Conservation (phyloP, 2,797 vertebrate genomes). For the Premnoplex brunnescens region DNA sequence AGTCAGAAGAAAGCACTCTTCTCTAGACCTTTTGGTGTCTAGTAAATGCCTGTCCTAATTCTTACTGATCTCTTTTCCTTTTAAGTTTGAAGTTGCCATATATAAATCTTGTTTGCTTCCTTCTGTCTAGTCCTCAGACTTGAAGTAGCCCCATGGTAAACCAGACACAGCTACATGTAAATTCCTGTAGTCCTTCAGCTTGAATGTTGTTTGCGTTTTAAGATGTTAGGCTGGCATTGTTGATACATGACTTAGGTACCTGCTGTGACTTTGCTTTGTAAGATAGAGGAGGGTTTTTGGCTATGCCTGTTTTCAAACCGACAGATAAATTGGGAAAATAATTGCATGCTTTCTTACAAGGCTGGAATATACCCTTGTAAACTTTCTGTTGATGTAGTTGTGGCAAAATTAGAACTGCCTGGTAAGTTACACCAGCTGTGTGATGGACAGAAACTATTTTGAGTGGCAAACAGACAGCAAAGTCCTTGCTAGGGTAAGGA, state of each 20-base stretch:
- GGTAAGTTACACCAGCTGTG: neutral
- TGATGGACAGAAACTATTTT: neutral
- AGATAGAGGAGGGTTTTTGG: neutral
- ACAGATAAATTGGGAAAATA: slow-evolving; percentile 24
- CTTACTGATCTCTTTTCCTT: neutral
- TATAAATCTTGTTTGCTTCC: neutral
- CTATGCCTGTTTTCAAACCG: neutral
- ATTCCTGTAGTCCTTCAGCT: neutral
- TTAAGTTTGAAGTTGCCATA: neutral
- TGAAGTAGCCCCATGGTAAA: neutral
- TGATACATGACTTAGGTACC: neutral
- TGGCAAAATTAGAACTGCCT: neutral
- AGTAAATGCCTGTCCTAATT: neutral
- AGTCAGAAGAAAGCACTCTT: neutral
- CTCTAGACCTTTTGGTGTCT: neutral
- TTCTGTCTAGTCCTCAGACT: neutral
- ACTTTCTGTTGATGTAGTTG: neutral
- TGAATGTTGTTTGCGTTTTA: neutral
- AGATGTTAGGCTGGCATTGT: neutral
- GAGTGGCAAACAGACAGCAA: neutral
- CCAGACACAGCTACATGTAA: neutral
- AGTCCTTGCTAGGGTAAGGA: neutral
- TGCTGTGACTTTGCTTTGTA: neutral
- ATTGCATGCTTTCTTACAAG: neutral
- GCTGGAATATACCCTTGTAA: slow-evolving; percentile 3